A percentile compares a stretch with the other conserved stretches of the same genome.
Conservation (phyloP, 2,888 invertebrate species). For the Thumatha senex region DNA sequence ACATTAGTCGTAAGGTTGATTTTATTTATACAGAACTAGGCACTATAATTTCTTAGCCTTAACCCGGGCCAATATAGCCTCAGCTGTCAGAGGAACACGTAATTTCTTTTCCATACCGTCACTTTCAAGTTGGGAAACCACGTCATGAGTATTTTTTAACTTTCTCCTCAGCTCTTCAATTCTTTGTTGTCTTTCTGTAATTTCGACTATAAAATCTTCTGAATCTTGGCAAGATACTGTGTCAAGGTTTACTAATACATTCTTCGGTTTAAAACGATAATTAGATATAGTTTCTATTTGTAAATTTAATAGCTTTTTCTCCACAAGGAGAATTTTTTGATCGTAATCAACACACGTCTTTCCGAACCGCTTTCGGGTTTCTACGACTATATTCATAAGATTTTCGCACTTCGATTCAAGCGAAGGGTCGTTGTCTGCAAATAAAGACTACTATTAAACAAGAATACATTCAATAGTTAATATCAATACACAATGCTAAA, state of each 20-base stretch:
- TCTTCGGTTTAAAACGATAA: constrained; percentile 58
- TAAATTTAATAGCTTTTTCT: constrained; percentile 64
- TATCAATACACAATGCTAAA: too few species aligned
- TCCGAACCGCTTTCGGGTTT: constrained; percentile 70
- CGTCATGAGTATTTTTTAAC: constrained; percentile 53
- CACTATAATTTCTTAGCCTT: constrained; percentile 37
- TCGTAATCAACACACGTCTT: constrained; percentile 67
- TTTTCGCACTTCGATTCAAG: constrained; percentile 67
- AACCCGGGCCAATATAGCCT: constrained; percentile 53
- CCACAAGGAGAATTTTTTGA: constrained; percentile 56
- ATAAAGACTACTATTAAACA: neutral
- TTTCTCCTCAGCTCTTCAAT: constrained; percentile 48
- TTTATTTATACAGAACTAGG: too few species aligned
- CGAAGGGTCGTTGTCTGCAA: constrained; percentile 50
- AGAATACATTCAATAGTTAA: too few species aligned
- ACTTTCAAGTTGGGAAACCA: constrained; percentile 57
- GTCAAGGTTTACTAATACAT: constrained; percentile 38
- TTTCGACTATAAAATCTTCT: constrained; percentile 54
- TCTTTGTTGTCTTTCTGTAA: constrained; percentile 44
- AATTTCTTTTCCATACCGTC: constrained; percentile 53
- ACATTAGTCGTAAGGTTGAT: too few species aligned
- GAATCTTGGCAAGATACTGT: constrained; percentile 50
- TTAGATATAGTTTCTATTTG: constrained; percentile 59
- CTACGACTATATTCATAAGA: constrained; percentile 71
- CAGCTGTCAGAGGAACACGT: constrained; percentile 52